These are phyloP conservation scores for Drosophila busckii DNA, from an alignment of 1,140 invertebrate species.

Conservation along the genomic window DNA sequence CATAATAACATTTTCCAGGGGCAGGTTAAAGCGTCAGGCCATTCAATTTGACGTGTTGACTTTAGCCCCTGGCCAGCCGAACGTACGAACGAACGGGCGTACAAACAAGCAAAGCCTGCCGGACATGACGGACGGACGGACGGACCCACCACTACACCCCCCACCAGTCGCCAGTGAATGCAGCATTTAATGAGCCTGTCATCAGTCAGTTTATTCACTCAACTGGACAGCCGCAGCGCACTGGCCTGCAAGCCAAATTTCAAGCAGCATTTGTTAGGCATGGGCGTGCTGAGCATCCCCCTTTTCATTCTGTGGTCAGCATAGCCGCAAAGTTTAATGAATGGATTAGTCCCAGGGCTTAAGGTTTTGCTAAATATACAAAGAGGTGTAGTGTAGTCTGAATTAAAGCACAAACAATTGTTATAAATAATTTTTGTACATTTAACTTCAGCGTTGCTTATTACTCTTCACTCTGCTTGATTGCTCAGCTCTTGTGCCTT, in stretches of 20 bases:
- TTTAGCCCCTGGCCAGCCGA: slow-evolving; percentile 51
- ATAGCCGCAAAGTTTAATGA: slow-evolving; percentile 73
- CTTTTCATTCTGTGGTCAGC: slow-evolving; percentile 43
- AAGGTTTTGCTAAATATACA: not conserved
- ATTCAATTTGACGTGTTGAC: slow-evolving; percentile 58
- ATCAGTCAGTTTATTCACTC: slow-evolving; percentile 51
- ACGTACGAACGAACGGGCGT: too few relatives aligned
- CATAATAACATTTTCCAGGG: not conserved
- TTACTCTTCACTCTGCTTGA: not conserved
- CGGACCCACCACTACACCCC: not conserved
- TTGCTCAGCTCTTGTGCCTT: slow-evolving; percentile 1
- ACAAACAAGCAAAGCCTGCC: too few relatives aligned
- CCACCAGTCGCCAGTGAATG: slow-evolving; percentile 45
- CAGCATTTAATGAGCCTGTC: slow-evolving; percentile 67
- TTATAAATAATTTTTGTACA: too few relatives aligned
- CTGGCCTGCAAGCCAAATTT: not conserved
- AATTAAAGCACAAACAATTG: too few relatives aligned
- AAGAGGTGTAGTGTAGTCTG: slow-evolving; percentile 16
- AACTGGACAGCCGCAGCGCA: slow-evolving; percentile 19
- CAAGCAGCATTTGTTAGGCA: not conserved
- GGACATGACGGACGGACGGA: too few relatives aligned
- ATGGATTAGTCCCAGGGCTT: slow-evolving; percentile 48
- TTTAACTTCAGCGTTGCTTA: too few relatives aligned
- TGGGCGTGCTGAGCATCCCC: slow-evolving; percentile 16
- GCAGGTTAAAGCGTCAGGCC: not conserved